phyloP scores from a whole-genome alignment of 2,113 vertebrate species.

The Fulica atra region DNA sequence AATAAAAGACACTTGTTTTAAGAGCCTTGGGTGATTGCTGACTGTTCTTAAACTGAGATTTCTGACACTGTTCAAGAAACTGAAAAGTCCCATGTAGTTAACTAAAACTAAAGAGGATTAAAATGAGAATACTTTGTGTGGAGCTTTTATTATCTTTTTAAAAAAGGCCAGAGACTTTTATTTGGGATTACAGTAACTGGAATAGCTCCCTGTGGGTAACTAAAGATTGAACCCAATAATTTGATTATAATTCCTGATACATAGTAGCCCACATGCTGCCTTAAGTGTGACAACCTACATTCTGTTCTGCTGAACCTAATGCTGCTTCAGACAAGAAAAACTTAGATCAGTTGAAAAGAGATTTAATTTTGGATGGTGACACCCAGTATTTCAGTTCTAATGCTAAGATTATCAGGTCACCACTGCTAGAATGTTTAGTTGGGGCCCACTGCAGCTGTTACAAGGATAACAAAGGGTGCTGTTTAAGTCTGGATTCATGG shows the following conservation, averaged over 20 bases:
- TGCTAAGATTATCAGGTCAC: background rate
- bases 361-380: background rate
- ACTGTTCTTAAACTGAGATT: background rate
- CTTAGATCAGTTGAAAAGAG: background rate
- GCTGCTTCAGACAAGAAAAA: background rate
- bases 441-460: background rate
- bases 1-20: background rate
- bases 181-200: background rate
- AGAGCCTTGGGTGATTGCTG: background rate
- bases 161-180: background rate
- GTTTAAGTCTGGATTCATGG: background rate
- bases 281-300: background rate
- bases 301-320: background rate
- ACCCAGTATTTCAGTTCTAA: background rate
- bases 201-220: background rate
- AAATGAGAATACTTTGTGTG: background rate
- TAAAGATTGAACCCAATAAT: background rate
- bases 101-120: constrained; percentile 22
- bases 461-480: background rate
- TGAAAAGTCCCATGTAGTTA: background rate
- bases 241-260: background rate
- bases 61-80: background rate
- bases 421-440: background rate
- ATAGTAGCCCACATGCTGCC: background rate
- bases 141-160: background rate